Evolutionary conservation across 2,888 invertebrate species (phyloP).

Genomic region (Drosophila aldrichi): DNA sequence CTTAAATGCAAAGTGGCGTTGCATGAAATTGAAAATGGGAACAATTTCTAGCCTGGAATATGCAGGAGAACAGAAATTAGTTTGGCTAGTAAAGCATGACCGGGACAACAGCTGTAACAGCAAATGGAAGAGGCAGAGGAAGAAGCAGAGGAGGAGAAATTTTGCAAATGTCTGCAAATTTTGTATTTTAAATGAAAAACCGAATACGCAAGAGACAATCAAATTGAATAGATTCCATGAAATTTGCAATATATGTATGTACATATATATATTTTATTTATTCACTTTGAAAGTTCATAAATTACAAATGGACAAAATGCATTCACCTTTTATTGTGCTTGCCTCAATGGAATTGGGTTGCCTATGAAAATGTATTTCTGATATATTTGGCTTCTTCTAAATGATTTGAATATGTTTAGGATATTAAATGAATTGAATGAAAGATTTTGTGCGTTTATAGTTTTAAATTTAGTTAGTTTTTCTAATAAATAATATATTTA

Average conservation of each 20-base stretch:
- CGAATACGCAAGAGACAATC: not conserved
- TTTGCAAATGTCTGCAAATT: not conserved
- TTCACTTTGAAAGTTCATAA: not conserved
- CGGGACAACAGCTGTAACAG: slow-evolving; percentile 6
- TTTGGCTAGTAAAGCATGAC: slow-evolving; percentile 13
- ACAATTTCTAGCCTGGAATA: slow-evolving; percentile 27
- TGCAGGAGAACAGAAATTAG: slow-evolving; percentile 23
- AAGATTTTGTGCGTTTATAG: too few relatives aligned
- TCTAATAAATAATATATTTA: too few relatives aligned
- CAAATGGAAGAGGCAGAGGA: not conserved
- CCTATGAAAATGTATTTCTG: not conserved
- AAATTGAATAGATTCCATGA: not conserved
- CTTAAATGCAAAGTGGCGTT: slow-evolving; percentile 60
- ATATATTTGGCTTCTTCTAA: not conserved
- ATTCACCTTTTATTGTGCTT: not conserved
- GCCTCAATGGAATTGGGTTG: not conserved
- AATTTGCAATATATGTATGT: not conserved
- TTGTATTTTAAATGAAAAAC: not conserved
- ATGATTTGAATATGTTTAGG: not conserved
- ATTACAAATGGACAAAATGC: slow-evolving; percentile 1
- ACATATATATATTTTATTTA: not conserved
- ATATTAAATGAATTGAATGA: too few relatives aligned
- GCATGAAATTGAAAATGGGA: slow-evolving; percentile 57
- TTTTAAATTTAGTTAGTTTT: too few relatives aligned
- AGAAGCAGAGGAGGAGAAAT: not conserved